These are phyloP conservation scores for Acanthurus lineatus DNA, from an alignment of 2,797 vertebrate genomes.

Conservation along the genomic window DNA sequence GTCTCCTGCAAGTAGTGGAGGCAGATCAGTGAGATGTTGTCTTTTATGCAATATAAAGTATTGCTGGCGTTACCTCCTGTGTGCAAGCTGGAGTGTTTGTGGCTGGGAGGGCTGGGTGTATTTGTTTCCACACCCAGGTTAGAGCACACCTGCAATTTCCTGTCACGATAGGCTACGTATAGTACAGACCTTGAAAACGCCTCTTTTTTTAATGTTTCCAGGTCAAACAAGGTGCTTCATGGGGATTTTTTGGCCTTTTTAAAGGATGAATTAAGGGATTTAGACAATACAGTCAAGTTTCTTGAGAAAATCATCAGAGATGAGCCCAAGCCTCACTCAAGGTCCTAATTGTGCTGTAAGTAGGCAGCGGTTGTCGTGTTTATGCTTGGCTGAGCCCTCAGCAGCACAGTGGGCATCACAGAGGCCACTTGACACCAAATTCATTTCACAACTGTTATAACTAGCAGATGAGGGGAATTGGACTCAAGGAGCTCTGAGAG, in stretches of 20 bases:
- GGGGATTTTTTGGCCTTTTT: neutral
- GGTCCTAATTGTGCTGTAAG: constrained; percentile 33
- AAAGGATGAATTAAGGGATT: neutral
- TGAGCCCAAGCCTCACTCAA: constrained; percentile 11
- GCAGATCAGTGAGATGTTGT: constrained; percentile 31
- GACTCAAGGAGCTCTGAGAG: constrained; percentile 47
- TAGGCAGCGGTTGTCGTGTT: constrained; percentile 35
- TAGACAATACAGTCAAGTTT: neutral
- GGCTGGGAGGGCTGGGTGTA: constrained; percentile 50
- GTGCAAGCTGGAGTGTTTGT: constrained; percentile 41
- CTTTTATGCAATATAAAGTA: constrained; percentile 16
- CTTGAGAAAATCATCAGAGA: constrained; percentile 20
- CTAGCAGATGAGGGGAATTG: constrained; percentile 62
- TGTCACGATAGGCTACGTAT: constrained; percentile 54
- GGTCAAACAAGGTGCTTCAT: no score
- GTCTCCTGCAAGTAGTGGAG: constrained; percentile 50
- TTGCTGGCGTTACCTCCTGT: constrained; percentile 33
- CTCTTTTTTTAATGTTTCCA: constrained; percentile 8
- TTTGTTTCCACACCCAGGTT: constrained; percentile 77
- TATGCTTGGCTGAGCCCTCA: constrained; percentile 34
- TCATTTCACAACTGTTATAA: constrained; percentile 68
- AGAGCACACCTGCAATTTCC: constrained; percentile 83
- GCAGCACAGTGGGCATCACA: constrained; percentile 49
- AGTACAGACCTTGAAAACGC: constrained; percentile 29
- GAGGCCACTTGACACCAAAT: constrained; percentile 64